Percentiles rank a stretch among this genome's conserved stretches.
phyloP scores from a whole-genome alignment of 2,797 vertebrate genomes.

The Eremophila alpestris region DNA sequence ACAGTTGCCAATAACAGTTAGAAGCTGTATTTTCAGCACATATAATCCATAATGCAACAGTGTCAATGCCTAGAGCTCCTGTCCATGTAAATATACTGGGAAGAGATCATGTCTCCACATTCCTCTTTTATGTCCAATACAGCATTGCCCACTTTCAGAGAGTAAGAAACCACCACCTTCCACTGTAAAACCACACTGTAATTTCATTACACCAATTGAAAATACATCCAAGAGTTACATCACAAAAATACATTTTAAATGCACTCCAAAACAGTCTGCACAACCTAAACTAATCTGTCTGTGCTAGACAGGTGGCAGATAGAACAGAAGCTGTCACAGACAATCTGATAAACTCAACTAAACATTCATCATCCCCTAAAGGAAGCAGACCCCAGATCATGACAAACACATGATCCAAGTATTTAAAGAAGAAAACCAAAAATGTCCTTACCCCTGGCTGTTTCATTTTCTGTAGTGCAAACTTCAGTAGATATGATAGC shows the following conservation, averaged over 20 bases:
- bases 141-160: not conserved
- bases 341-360: not conserved
- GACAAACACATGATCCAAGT: not conserved
- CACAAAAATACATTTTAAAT: not conserved
- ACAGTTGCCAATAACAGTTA: not conserved
- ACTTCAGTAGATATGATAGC: conserved; percentile 97
- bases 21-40: not conserved
- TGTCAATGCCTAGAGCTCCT: not conserved
- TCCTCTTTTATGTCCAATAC: not conserved
- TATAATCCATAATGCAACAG: not conserved
- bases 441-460: conserved; percentile 92
- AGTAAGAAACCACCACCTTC: not conserved
- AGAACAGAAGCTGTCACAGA: not conserved
- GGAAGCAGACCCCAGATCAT: not conserved
- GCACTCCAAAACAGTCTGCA: not conserved
- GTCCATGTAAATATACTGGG: not conserved
- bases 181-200: not conserved
- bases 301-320: not conserved
- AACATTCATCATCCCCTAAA: not conserved
- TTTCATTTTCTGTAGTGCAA: conserved; percentile 99
- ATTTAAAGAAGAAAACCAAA: not conserved
- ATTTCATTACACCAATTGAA: not conserved
- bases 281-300: not conserved
- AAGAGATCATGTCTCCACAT: not conserved
- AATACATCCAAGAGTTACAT: not conserved